Conservation (phyloP, 2,888 invertebrate species). For the Druceiella hillmani region DNA sequence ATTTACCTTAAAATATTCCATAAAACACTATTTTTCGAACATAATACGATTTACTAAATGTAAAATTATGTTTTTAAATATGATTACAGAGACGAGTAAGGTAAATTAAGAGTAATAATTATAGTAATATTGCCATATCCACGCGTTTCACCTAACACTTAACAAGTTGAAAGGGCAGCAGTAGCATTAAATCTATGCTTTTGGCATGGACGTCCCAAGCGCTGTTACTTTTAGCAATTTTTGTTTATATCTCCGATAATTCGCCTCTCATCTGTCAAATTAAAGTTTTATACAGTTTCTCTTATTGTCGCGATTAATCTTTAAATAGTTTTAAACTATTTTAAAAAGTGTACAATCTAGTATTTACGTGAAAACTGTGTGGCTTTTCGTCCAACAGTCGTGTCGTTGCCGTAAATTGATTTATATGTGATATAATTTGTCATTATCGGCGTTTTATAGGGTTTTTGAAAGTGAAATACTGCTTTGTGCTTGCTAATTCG, state of each 20-base stretch:
- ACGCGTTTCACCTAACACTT: too few species aligned
- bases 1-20: too few species aligned
- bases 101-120: too few species aligned
- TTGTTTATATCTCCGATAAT: constrained; percentile 51
- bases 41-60: too few species aligned
- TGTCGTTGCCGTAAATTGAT: constrained; percentile 5
- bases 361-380: not conserved
- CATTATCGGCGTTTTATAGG: constrained; percentile 2
- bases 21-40: too few species aligned
- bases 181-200: constrained; percentile 45
- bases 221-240: constrained; percentile 39
- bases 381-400: constrained; percentile 2
- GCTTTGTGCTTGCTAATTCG: constrained; percentile 27
- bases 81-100: too few species aligned
- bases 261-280: constrained; percentile 31
- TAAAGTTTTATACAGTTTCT: constrained; percentile 45
- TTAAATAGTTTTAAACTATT: constrained; percentile 24
- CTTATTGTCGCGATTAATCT: constrained; percentile 37
- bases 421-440: constrained; percentile 1
- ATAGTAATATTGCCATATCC: too few species aligned
- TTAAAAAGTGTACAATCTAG: not conserved
- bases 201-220: constrained; percentile 47
- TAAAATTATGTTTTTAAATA: too few species aligned
- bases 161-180: too few species aligned
- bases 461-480: constrained; percentile 24